These are phyloP conservation scores for Cyanoderma ruficeps DNA, from an alignment of 2,113 vertebrate genomes.

Conservation along the genomic window DNA sequence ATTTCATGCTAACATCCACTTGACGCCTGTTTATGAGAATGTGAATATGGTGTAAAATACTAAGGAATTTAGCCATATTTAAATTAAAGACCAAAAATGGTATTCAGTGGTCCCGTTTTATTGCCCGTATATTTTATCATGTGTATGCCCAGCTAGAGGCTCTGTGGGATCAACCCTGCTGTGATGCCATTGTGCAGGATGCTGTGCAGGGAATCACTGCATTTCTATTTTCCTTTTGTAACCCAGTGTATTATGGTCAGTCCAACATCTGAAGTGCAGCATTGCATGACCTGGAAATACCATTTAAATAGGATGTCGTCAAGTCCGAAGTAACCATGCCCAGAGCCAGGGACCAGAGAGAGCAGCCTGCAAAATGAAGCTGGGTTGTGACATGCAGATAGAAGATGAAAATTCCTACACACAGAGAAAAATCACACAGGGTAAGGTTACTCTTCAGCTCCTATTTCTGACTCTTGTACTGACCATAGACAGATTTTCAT, in stretches of 20 bases:
- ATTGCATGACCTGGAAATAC: background rate
- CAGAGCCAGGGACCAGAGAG: background rate
- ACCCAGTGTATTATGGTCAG: background rate
- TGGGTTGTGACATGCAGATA: background rate
- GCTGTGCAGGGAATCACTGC: background rate
- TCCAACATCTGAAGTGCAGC: background rate
- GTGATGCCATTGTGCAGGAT: too few species aligned
- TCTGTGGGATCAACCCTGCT: background rate
- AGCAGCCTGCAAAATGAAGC: background rate
- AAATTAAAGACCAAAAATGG: background rate
- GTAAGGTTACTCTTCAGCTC: background rate
- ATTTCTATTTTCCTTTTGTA: background rate
- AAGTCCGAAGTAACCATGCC: background rate
- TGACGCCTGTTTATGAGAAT: background rate
- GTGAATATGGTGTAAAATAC: background rate
- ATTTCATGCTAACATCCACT: background rate
- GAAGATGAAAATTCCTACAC: background rate
- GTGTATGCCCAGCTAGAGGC: background rate
- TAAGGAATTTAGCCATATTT: background rate
- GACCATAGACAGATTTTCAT: background rate
- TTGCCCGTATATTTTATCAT: background rate
- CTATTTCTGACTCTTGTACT: background rate
- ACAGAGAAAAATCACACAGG: accelerated
- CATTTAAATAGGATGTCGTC: background rate
- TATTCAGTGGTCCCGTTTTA: accelerated